Conservation (phyloP, 1,140 invertebrate species). For the Drosophila carrolli region DNA sequence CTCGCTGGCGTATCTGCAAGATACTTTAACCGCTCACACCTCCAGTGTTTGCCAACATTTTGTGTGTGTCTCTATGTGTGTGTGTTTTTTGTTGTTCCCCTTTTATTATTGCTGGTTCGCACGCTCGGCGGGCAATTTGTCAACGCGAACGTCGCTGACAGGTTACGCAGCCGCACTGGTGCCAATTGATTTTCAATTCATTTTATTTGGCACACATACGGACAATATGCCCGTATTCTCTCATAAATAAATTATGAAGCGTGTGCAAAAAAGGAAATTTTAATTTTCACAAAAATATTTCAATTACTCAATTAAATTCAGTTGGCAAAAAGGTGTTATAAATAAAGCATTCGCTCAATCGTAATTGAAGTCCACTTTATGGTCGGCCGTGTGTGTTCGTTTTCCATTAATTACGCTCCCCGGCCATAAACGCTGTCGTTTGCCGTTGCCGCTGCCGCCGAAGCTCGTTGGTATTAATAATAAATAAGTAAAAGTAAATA, state of each 20-base stretch:
- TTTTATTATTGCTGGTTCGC: slow-evolving; percentile 57
- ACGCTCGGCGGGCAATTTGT: slow-evolving; percentile 70
- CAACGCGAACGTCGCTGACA: slow-evolving; percentile 60
- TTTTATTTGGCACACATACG: slow-evolving; percentile 28
- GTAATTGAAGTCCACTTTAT: slow-evolving; percentile 71
- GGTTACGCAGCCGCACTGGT: slow-evolving; percentile 73
- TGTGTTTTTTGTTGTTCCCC: not conserved
- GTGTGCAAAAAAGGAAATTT: slow-evolving; percentile 67
- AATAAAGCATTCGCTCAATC: slow-evolving; percentile 52
- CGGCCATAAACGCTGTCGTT: slow-evolving; percentile 40
- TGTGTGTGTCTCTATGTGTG: slow-evolving; percentile 8
- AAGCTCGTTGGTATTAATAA: slow-evolving; percentile 58
- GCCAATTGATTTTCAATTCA: slow-evolving; percentile 51
- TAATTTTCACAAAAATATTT: slow-evolving; percentile 61
- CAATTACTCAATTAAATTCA: slow-evolving; percentile 78
- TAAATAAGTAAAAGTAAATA: slow-evolving; percentile 64
- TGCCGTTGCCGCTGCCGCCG: slow-evolving; percentile 5
- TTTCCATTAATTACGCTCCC: slow-evolving; percentile 64
- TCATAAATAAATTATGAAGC: slow-evolving; percentile 61
- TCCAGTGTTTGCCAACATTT: slow-evolving; percentile 20
- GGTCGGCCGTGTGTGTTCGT: slow-evolving; percentile 56
- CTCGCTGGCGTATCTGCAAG: slow-evolving; percentile 68
- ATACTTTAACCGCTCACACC: slow-evolving; percentile 49
- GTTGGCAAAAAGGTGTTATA: slow-evolving; percentile 63
- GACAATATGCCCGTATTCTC: not conserved